Evolutionary conservation across 2,888 invertebrate species (phyloP), one percentile per base, ranked within the genome.

Genomic region (Vannuccia rotundouncinata): DNA sequence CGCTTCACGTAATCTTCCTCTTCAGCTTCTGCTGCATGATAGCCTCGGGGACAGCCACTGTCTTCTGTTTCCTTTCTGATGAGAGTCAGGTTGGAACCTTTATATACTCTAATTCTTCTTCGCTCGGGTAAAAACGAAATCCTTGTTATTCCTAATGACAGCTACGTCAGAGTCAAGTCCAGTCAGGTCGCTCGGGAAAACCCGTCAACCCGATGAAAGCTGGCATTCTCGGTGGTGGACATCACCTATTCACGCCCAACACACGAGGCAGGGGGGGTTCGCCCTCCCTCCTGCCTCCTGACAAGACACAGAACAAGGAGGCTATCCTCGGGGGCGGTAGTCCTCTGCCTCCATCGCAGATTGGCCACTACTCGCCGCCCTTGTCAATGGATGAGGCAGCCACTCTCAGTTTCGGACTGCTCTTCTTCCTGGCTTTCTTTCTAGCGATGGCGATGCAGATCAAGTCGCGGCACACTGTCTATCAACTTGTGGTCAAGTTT

Each of bases 351-450:
- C 45, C 45, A 10, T 5, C 10, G 5, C 17, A 10, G 5, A 17
- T 45, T 45, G 45, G 45, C 45, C 45, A 45, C 5, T n/a, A 73
- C 2, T 5, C 28, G 74, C 28, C 25, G n/a, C 86, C 88, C 81
- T 85, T 89, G 80, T 89, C 88, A 0, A 84, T 86, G 10, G 88
- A 89, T 66, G 90, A 90, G 83, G 86, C 90, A 31, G 87, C 89
- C 66, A 90, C 90, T 0, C 85, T 90, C 28, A 86, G 88, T 0
- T 90, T 90, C 82, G 90, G 90, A 0, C 88, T 90, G 13, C 85
- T 90, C 76, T 90, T 90, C 84, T 89, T 90, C 82, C 86, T 89
- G 45, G 89, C 90, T 10, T 90, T 90, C 83, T 90, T 90, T 83
- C 86, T 90, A 29, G 90, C 90, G 77, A 89, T 90, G 86, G 89